These are phyloP conservation scores for Xiphorhynchus erythropygius DNA, from an alignment of 2,797 vertebrate genomes.

Conservation along the genomic window DNA sequence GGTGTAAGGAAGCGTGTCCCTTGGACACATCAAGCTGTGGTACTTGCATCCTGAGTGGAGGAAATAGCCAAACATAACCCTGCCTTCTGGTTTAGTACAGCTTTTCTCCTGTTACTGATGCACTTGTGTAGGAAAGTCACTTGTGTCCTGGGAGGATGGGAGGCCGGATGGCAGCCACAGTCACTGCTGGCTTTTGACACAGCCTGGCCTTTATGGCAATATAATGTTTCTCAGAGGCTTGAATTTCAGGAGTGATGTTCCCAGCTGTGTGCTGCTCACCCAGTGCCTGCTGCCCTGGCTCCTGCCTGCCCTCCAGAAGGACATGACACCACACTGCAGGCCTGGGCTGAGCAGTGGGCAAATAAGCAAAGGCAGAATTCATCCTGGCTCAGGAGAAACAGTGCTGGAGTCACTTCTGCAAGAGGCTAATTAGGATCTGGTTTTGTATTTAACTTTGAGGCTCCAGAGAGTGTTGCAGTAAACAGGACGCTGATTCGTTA, in stretches of 20 bases:
- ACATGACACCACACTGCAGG: rapidly evolving
- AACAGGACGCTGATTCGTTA: slow-evolving; percentile 19
- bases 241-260: background rate
- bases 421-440: background rate
- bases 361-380: background rate
- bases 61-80: background rate
- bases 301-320: background rate
- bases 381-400: background rate
- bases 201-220: slow-evolving; percentile 22
- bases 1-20: background rate
- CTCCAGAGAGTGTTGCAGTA: slow-evolving; percentile 13
- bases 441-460: slow-evolving; percentile 22
- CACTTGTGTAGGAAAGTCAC: background rate
- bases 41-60: background rate
- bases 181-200: background rate
- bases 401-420: background rate
- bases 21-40: background rate
- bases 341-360: background rate
- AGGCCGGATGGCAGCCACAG: background rate
- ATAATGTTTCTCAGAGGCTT: slow-evolving; percentile 23
- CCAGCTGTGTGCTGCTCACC: background rate
- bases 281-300: background rate
- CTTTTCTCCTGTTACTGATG: background rate
- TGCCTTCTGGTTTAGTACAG: background rate
- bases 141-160: background rate